Conservation (phyloP, 1,140 invertebrate genomes). For the Bombus affinis region DNA sequence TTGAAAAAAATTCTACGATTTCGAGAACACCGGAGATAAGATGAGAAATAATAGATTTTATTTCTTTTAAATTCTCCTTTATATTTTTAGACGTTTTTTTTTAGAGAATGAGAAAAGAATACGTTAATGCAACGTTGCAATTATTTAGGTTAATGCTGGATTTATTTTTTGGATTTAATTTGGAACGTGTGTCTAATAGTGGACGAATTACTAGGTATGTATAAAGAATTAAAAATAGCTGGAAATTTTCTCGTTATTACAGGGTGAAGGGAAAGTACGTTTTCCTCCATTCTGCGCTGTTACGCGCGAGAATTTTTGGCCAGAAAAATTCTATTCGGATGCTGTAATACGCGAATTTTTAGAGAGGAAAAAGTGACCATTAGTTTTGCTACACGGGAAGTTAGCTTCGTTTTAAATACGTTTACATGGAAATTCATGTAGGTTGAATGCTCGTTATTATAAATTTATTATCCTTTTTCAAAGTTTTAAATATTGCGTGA, state of each 20-base stretch:
- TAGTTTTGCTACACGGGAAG: background rate
- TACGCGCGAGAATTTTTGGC: background rate
- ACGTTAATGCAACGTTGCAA: background rate
- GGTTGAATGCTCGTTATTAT: background rate
- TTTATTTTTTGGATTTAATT: background rate
- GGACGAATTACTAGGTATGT: background rate
- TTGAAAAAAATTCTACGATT: conserved; percentile 61
- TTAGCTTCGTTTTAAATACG: background rate
- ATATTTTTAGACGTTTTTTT: background rate
- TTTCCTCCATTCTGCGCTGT: background rate
- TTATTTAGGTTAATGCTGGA: background rate
- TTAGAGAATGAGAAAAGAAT: background rate
- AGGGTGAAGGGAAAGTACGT: background rate
- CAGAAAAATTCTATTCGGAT: background rate
- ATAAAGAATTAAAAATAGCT: background rate
- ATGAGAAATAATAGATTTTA: conserved; percentile 53
- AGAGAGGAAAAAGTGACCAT: background rate
- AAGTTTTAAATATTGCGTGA: background rate
- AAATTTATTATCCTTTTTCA: background rate
- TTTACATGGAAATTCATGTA: background rate
- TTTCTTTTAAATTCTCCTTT: background rate
- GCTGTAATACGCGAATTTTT: background rate
- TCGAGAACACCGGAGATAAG: conserved; percentile 4
- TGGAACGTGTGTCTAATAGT: background rate
- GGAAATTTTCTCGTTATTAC: conserved; percentile 6